Evolutionary conservation across 2,888 invertebrate genomes (phyloP).

Genomic region (Dimorphilus gyrociliatus): DNA sequence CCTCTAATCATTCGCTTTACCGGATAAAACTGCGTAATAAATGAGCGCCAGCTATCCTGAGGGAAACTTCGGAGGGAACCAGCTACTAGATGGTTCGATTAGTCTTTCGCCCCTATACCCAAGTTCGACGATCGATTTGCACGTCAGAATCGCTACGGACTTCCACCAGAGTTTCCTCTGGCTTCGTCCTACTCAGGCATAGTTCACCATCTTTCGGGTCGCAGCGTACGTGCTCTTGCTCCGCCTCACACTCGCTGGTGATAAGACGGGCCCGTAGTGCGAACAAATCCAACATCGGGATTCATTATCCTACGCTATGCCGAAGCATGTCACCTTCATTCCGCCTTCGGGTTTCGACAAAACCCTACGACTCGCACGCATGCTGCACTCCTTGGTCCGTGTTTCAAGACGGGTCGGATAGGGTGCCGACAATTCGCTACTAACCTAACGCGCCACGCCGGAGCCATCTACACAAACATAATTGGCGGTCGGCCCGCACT

Average conservation of each 20-base stretch:
- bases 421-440: conserved; percentile 36
- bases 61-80: conserved; percentile 60
- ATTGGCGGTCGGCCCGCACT: conserved; percentile 8
- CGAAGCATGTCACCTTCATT: background rate
- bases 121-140: conserved; percentile 62
- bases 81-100: conserved; percentile 63
- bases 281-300: background rate
- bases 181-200: conserved; percentile 49
- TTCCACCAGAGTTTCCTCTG: conserved; percentile 54
- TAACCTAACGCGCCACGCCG: conserved; percentile 7
- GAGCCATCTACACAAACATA: too few relatives aligned
- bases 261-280: background rate
- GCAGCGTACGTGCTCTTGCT: background rate
- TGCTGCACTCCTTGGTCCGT: conserved; percentile 58
- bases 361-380: conserved; percentile 52
- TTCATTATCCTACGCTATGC: background rate
- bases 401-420: conserved; percentile 52
- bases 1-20: conserved; percentile 60
- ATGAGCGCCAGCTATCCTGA: conserved; percentile 51
- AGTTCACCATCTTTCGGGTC: background rate
- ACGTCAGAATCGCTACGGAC: conserved; percentile 58
- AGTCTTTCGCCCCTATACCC: conserved; percentile 51
- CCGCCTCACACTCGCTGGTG: background rate
- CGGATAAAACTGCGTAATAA: conserved; percentile 46
- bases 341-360: conserved; percentile 40